Percentiles rank a stretch among this genome's conserved stretches.
Evolutionary conservation across 2,888 invertebrate species (phyloP).

Genomic region (Cephonodes hylas): DNA sequence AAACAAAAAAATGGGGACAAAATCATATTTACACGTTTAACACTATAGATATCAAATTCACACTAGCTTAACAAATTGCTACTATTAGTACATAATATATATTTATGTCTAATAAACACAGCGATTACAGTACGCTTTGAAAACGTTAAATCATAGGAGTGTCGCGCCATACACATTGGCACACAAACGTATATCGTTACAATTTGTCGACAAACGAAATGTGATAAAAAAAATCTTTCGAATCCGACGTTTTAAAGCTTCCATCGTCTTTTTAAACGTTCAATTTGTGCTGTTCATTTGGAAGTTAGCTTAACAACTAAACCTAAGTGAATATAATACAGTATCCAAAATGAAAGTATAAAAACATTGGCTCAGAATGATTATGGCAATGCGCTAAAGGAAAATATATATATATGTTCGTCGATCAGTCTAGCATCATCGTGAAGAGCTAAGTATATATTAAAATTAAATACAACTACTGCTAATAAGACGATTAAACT

Average conservation of each 20-base stretch:
- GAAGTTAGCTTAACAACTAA: conserved; percentile 60
- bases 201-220: conserved; percentile 39
- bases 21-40: conserved; percentile 63
- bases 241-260: conserved; percentile 51
- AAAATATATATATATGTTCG: conserved; percentile 29
- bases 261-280: conserved; percentile 42
- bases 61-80: conserved; percentile 62
- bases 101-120: conserved; percentile 40
- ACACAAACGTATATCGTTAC: conserved; percentile 39
- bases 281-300: conserved; percentile 72
- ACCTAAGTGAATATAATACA: conserved; percentile 34
- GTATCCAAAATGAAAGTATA: conserved; percentile 49
- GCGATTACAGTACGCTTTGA: conserved; percentile 44
- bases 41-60: conserved; percentile 66
- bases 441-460: conserved; percentile 50
- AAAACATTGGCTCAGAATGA: conserved; percentile 43
- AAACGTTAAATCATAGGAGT: conserved; percentile 43
- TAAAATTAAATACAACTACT: conserved; percentile 49
- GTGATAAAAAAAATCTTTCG: conserved; percentile 62
- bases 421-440: conserved; percentile 61
- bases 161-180: conserved; percentile 44
- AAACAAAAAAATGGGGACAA: conserved; percentile 47
- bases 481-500: conserved; percentile 67
- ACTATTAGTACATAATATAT: conserved; percentile 41
- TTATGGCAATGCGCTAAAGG: conserved; percentile 33